Base-by-base conservation (phyloP, 2,797 vertebrate species). In the Sphaeramia orbicularis region DNA sequence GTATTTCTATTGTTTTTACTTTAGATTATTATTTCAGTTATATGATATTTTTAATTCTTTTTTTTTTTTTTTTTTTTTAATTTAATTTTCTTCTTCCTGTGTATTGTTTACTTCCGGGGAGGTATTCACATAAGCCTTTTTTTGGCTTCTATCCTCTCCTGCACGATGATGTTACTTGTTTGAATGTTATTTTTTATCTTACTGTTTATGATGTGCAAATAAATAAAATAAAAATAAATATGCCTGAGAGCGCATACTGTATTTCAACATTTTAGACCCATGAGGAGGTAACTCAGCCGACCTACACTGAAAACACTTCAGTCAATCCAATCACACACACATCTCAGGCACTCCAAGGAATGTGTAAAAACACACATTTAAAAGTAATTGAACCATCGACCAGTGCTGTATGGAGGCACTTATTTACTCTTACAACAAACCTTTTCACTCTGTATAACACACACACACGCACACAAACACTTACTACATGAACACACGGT, bases 381-480 rank as follows among this genome's bases (percentile, higher is more conserved):
- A 80, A 83, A 81, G 74, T 75, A 83, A 84, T 72, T 83, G 77
- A 51, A 75, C 57, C 59, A 76, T 76, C 35, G 45, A 86, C 63
- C 21, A 7, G 64, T 67, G 21, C 75, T 56, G 40, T 78, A 52
- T 64, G 56, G 49, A 41, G 58, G 56, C 74, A 79, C 68, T 70
- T 38, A 77, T 82, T 85, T 76, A 56, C 27, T 79, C 52, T 78
- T 74, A 67, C 58, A 81, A 81, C 58, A 75, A 71, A 75, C 45
- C 30, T 36, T 59, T 74, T 60, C 57, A 63, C 15, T 54, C 43
- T 12, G 27, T 42, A 59, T 16, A 71, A 42, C 44, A 68, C 66
- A 52, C 30, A 24, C 10, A 49, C 27, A 24, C 2, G 38, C 53
- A 53, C 48, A 61, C 38, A 69, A 38, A 52, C 38, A 54, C 38